Evolutionary conservation across 2,113 vertebrate species (phyloP), one percentile per base, ranked within the genome.

Genomic region (Cygnus buccinator): DNA sequence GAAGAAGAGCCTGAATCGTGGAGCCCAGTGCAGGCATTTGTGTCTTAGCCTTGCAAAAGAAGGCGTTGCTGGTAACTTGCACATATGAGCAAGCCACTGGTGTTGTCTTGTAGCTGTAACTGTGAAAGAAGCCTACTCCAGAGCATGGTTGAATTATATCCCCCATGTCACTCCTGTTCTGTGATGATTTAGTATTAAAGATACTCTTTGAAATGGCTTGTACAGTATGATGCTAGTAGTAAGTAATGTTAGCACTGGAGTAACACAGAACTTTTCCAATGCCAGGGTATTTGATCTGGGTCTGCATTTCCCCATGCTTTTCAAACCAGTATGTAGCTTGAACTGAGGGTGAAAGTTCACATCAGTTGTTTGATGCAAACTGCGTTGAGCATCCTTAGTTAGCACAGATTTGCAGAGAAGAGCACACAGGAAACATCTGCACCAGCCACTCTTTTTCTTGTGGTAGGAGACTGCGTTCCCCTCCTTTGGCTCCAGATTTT

Each of bases 391-490:
- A 74, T 52, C 78, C 41, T 29, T 70, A 43, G 43, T 87, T 74
- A 94, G 71, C 31, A 88, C 50, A 71, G 82, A 83, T 84, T 46
- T 84, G 31, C 29, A 67, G 59, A 85, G 81, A 79, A 70, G 87
- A 87, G 55, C 55, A 65, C 31, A 66, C 19, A 55, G 59, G 67
- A 52, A 94, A 86, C 85, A 92, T 86, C 93, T 93, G 92, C 55
- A 83, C 15, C 7, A 10, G 77, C 73, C 85, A 41, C 31, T 79
- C 73, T 62, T 58, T 91, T 83, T 89, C 67, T 95, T 93, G 82
- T 78, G 87, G 79, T 66, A 85, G 83, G 85, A 94, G 80, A 59
- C 17, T 39, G 21, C 0, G 2, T 87, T 94, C 67, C 35, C 37
- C 28, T 85, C 50, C 58, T 93, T 84, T 83, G 94, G 72, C 75